These are phyloP conservation scores for Odontamblyopus lacepedii DNA, from an alignment of 2,797 vertebrate species.

Conservation along the genomic window DNA sequence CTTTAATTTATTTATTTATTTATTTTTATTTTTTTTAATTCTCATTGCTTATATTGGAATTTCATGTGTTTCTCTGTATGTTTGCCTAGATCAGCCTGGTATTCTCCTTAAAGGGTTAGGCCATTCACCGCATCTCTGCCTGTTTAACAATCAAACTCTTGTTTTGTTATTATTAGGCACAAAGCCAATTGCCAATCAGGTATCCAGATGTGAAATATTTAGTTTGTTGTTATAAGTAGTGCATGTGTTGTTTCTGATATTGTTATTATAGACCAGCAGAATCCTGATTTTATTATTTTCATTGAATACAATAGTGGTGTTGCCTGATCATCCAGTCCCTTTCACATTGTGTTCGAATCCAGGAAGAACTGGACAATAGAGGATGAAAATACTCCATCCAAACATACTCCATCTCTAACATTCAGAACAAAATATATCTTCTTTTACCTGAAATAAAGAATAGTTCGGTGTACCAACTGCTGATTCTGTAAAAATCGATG, in stretches of 20 bases:
- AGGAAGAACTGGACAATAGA: too few species aligned
- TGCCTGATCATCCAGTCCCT: too few species aligned
- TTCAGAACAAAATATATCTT: too few species aligned
- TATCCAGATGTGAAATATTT: neutral
- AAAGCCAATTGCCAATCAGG: neutral
- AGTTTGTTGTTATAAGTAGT: neutral
- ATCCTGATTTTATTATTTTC: neutral
- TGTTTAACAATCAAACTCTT: conserved; percentile 54
- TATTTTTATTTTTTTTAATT: too few species aligned
- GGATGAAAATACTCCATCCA: too few species aligned
- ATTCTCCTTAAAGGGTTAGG: conserved; percentile 43
- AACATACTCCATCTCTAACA: too few species aligned
- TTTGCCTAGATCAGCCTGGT: conserved; percentile 54
- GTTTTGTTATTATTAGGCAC: conserved; percentile 25
- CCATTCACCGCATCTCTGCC: conserved; percentile 31
- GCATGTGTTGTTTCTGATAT: neutral
- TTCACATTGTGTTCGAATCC: too few species aligned
- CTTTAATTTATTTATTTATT: too few species aligned
- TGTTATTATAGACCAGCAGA: neutral
- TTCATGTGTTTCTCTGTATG: neutral
- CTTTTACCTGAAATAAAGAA: too few species aligned
- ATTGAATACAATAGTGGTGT: neutral
- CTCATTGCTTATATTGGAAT: conserved; percentile 20
- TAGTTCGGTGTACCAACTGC: too few species aligned
- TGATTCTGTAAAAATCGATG: too few species aligned